Evolutionary conservation across 2,888 invertebrate genomes (phyloP).

Genomic region (Frankliniella intonsa): DNA sequence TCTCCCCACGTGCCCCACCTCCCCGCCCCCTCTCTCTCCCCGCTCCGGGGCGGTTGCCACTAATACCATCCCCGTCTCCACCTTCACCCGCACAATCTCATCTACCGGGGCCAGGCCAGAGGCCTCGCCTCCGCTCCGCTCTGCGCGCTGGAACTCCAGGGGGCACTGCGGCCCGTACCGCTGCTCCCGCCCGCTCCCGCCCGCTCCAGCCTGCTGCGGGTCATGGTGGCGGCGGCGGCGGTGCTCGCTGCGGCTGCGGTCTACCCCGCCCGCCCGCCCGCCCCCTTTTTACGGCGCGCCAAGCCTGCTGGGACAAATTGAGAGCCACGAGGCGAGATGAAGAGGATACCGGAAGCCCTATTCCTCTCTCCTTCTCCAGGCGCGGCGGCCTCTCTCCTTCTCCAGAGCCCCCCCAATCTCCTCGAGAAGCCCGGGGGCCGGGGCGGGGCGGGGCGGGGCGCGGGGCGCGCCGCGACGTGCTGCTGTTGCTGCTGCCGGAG

Average conservation of each 20-base stretch:
- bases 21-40: not conserved
- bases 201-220: no score
- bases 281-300: not conserved
- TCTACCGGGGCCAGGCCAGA: not conserved
- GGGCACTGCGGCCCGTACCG: not conserved
- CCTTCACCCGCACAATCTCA: not conserved
- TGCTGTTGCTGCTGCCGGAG: not conserved
- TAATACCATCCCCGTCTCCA: not conserved
- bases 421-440: not conserved
- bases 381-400: not conserved
- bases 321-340: not conserved
- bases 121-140: no score
- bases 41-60: not conserved
- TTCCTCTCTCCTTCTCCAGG: not conserved
- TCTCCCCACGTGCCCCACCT: no score
- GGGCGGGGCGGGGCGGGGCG: not conserved
- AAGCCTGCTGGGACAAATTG: constrained; percentile 13
- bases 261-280: not conserved
- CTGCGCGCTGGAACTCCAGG: not conserved
- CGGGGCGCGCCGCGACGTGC: not conserved
- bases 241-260: not conserved
- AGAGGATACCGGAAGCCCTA: constrained; percentile 5
- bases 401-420: no score
- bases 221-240: no score
- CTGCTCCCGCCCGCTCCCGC: no score